Evolutionary conservation across 2,113 vertebrate species (phyloP).

Genomic region (Acrocephalus arundinaceus): DNA sequence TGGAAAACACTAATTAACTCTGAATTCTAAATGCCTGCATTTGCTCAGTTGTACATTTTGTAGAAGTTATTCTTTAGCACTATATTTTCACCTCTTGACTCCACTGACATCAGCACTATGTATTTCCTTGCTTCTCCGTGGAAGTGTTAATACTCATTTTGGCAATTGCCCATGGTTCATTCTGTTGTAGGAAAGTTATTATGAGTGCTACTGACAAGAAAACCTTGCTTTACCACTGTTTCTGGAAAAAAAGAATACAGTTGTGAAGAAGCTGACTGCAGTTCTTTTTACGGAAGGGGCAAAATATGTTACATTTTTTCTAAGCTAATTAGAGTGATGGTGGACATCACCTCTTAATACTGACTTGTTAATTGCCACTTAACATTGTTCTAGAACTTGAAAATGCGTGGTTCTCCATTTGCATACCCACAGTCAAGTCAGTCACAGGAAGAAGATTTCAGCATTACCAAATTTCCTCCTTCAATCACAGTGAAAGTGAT

Average conservation of each 20-base stretch:
- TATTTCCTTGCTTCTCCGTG: background rate
- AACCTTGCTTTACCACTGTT: background rate
- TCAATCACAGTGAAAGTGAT: background rate
- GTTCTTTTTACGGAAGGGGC: background rate
- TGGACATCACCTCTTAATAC: background rate
- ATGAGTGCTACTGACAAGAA: background rate
- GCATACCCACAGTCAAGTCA: background rate
- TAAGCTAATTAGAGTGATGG: background rate
- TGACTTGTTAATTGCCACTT: background rate
- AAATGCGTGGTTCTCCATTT: background rate
- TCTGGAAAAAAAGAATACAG: background rate
- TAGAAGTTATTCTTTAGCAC: background rate
- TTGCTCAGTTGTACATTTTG: background rate
- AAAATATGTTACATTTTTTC: background rate
- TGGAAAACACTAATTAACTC: background rate
- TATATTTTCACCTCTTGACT: background rate
- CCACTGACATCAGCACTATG: background rate
- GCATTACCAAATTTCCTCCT: background rate
- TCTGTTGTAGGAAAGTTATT: background rate
- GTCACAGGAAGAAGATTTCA: background rate
- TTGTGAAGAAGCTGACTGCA: background rate
- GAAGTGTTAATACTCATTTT: background rate
- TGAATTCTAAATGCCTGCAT: background rate
- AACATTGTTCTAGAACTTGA: background rate
- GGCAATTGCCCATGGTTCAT: background rate